A percentile compares a stretch with the other conserved stretches of the same genome.
Conservation (phyloP, 2,888 invertebrate genomes). For the Hydraecia micacea region DNA sequence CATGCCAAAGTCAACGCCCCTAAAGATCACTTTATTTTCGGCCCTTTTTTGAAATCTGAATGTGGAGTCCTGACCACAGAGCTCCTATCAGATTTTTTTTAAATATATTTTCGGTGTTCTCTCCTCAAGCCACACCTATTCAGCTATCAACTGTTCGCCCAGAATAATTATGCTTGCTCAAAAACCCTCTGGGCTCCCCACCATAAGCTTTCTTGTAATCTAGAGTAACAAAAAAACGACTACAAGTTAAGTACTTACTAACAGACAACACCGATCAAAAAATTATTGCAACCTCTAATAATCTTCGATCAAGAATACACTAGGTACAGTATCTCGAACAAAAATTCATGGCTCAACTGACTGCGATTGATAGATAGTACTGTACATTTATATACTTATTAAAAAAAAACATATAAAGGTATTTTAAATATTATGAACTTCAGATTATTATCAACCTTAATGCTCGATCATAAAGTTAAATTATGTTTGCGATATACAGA, state of each 20-base stretch:
- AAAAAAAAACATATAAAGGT: not conserved
- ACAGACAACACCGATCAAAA: slow-evolving; percentile 15
- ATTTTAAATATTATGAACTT: not conserved
- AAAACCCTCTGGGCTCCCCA: no score
- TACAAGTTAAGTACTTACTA: not conserved
- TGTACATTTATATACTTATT: not conserved
- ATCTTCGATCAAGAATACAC: not conserved
- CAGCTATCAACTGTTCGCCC: no score
- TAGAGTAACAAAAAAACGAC: not conserved
- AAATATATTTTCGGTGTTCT: no score
- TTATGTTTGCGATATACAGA: not conserved
- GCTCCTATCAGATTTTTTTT: no score
- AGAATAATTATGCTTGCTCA: no score
- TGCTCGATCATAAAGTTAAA: not conserved
- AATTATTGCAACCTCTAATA: not conserved
- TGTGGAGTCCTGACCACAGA: no score
- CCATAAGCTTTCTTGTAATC: not conserved
- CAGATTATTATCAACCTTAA: not conserved
- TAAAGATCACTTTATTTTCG: no score
- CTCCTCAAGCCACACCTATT: no score
- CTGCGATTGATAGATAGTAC: not conserved
- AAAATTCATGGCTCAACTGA: not conserved
- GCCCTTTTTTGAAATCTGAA: no score
- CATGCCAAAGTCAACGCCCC: no score
- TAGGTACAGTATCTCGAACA: not conserved